A percentile compares a stretch with the other conserved stretches of the same genome.
Evolutionary conservation across 2,797 vertebrate genomes (phyloP).

Genomic region (Hydrophis major): DNA sequence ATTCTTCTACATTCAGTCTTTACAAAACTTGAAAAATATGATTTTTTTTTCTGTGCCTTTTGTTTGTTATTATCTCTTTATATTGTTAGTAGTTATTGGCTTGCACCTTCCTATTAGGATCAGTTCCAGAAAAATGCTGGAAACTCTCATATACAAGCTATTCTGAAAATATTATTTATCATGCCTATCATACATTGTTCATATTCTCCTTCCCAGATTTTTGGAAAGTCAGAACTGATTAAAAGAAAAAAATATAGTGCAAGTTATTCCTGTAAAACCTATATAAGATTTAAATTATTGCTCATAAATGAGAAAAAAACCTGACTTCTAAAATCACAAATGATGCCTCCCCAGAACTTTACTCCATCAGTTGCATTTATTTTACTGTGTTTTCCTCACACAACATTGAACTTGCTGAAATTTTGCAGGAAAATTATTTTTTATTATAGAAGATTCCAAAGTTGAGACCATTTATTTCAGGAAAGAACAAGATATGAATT

Average conservation of each 20-base stretch:
- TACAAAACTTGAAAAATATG: neutral
- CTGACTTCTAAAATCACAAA: neutral
- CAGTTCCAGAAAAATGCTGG: neutral
- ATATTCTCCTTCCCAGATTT: neutral
- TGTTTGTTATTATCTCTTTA: neutral
- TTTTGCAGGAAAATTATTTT: neutral
- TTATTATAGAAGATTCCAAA: neutral
- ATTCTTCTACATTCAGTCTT: neutral
- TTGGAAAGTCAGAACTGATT: neutral
- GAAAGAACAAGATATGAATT: neutral
- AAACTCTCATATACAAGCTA: neutral
- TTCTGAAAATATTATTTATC: neutral
- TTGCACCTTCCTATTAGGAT: neutral
- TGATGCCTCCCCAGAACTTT: neutral
- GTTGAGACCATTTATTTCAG: neutral
- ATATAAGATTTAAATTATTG: neutral
- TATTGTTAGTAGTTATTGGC: neutral
- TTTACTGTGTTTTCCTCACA: neutral
- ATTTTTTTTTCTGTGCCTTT: neutral
- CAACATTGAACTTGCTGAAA: neutral
- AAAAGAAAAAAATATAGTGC: too few relatives aligned
- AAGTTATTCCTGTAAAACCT: neutral
- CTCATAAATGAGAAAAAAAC: neutral
- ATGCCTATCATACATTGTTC: too few relatives aligned
- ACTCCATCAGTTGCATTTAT: fast-evolving